Evolutionary conservation across 2,888 invertebrate genomes (phyloP).

Genomic region (Netelia melanura): DNA sequence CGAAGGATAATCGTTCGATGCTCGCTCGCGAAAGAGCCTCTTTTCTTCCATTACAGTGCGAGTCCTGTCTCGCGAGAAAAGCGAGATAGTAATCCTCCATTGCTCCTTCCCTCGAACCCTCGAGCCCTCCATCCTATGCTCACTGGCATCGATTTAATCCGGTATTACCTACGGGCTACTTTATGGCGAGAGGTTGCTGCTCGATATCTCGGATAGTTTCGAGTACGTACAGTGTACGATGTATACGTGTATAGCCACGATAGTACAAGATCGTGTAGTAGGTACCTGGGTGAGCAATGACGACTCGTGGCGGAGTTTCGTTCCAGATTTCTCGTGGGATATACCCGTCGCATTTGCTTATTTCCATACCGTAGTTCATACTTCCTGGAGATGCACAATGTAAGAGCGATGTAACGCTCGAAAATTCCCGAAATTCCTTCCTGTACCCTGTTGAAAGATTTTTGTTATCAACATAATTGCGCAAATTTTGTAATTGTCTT

Average conservation of each 20-base stretch:
- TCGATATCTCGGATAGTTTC: conserved; percentile 62
- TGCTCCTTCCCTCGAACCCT: neutral
- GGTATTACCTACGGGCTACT: conserved; percentile 62
- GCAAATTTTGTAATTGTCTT: no score
- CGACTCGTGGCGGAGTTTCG: conserved; percentile 39
- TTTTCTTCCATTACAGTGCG: conserved; percentile 20
- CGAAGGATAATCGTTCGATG: conserved; percentile 43
- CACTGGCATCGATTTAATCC: conserved; percentile 64
- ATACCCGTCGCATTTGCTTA: conserved; percentile 5
- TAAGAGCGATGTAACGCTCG: neutral
- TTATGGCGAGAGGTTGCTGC: conserved; percentile 62
- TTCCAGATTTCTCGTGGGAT: conserved; percentile 61
- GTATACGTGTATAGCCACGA: neutral
- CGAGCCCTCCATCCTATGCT: conserved; percentile 6
- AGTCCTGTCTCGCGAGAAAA: conserved; percentile 45
- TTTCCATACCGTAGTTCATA: neutral
- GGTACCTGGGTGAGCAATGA: conserved; percentile 3
- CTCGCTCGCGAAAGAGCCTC: conserved; percentile 10
- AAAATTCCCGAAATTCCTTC: neutral
- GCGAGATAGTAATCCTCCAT: conserved; percentile 54
- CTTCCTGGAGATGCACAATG: conserved; percentile 11
- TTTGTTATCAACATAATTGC: no score
- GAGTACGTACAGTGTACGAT: conserved; percentile 15
- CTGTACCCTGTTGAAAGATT: no score
- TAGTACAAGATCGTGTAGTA: neutral